Evolutionary conservation across 2,113 vertebrate genomes (phyloP), one percentile per base, ranked within the genome.

Genomic region (Vombatus ursinus): DNA sequence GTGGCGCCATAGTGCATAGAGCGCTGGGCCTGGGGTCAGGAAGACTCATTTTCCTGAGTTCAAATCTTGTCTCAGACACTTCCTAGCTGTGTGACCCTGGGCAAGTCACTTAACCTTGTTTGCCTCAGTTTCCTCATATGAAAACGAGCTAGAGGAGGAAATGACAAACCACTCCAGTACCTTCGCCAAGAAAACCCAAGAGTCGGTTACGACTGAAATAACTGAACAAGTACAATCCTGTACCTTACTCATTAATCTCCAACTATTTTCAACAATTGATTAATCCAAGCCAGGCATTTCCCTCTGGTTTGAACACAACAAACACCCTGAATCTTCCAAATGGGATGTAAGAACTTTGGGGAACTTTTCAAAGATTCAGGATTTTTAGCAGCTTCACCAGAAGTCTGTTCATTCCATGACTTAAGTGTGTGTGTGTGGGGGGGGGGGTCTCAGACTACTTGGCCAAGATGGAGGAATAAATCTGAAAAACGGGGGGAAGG

Each of bases 1-100:
- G 14, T n/a, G 4, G 61, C 4, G 7, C 25, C 50, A 53, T 8
- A n/a, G 68, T 84, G n/a, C 2, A 44, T 23, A 44, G n/a, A 84
- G 19, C 0, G 0, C 19, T 22, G 7, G 68, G 0, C 7, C n/a
- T 44, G n/a, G 16, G 44, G 19, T 23, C n/a, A 44, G 7, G 68
- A 84, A 8, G 5, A 37, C 10, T 28, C 54, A 31, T 37, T 31
- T 68, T 84, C 68, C 68, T 44, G 37, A 44, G 37, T 84, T 84
- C 37, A 19, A 44, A 44, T 84, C 5, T 77, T 12, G 14, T 4
- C 37, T 77, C 37, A 77, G 61, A n/a, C 14, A 37, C 61, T n/a
- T 6, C 11, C 61, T 28, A 84, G 5, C 68, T 23, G 12, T 77
- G 61, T n/a, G 61, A 77, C 37, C 37, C 16, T n/a, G 19, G n/a